Evolutionary conservation across 2,888 invertebrate species (phyloP), one percentile per base, ranked within the genome.

Genomic region (Drosophila suboccidentalis): DNA sequence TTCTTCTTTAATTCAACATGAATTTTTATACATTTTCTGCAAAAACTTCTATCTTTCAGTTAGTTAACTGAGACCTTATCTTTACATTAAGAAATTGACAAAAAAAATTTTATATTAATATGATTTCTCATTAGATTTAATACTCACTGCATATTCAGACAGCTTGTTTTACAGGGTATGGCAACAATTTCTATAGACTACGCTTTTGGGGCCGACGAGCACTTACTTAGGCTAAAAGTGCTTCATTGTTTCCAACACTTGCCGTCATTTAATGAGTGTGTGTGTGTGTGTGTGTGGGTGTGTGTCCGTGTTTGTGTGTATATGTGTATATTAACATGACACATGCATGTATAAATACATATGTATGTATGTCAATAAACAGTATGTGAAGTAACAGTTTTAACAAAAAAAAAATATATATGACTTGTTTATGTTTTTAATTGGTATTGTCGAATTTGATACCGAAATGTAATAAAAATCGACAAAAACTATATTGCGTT

Each of bases 181-280:
- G n/a, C n/a, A 49, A 43, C 11, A 49, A 53, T 39, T 63, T 50
- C 22, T 61, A 32, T 57, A 19, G 38, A 63, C 49, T 41, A 58
- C 53, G 60, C 62, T 49, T 63, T 63, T 58, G 46, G 50, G 49
- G 46, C 49, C 50, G 66, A 17, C 69, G 53, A 69, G 71, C 75
- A 82, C 71, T 78, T 67, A 79, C 77, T 78, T 80, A 63, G 67
- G 62, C 78, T 74, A 66, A 77, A 74, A 79, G 78, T 77, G 74
- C 62, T 78, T 65, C 65, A 71, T 79, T 79, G 78, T 79, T 74
- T 65, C n/a, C 70, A 68, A 29, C 59, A 62, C 60, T 67, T 63
- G 57, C 51, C 26, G 36, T 39, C 34, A 19, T 26, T 46, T 15
- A n/a, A 49, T 17, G 41, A 36, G 13, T 32, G 9, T 43, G 22